A percentile compares a stretch with the other conserved stretches of the same genome.
Evolutionary conservation across 2,888 invertebrate species (phyloP).

Genomic region (Lysandra bellargus): DNA sequence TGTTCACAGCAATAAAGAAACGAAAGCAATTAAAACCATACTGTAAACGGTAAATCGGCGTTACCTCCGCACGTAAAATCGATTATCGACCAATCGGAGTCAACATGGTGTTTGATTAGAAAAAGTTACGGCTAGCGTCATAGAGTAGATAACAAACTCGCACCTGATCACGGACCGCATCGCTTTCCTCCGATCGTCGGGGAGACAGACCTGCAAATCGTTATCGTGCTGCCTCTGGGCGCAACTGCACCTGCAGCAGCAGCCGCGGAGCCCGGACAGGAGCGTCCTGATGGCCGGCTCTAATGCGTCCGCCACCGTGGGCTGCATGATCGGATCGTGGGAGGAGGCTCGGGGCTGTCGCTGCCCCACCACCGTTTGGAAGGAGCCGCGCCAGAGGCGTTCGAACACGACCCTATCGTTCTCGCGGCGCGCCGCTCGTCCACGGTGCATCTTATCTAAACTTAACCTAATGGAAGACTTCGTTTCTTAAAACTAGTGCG

Average conservation of each 20-base stretch:
- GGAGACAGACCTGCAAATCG: constrained; percentile 79
- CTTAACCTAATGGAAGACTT: constrained; percentile 75
- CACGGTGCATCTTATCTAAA: constrained; percentile 69
- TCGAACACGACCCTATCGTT: constrained; percentile 86
- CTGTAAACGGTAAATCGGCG: constrained; percentile 44
- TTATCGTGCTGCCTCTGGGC: constrained; percentile 60
- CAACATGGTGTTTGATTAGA: constrained; percentile 28
- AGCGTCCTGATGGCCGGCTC: constrained; percentile 70
- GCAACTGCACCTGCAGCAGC: constrained; percentile 75
- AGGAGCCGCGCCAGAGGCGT: constrained; percentile 85
- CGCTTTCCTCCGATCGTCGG: constrained; percentile 77
- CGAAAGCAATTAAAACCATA: constrained; percentile 41
- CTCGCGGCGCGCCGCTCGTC: constrained; percentile 72
- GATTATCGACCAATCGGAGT: constrained; percentile 39
- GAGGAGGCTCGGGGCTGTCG: constrained; percentile 68
- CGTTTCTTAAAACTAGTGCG: constrained; percentile 70
- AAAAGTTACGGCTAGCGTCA: constrained; percentile 31
- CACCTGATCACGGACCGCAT: constrained; percentile 86
- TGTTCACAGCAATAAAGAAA: constrained; percentile 43
- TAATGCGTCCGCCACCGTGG: constrained; percentile 66
- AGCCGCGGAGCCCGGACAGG: constrained; percentile 63
- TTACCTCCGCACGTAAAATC: constrained; percentile 49
- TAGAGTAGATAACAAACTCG: constrained; percentile 45
- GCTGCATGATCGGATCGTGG: constrained; percentile 55
- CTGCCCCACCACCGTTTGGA: constrained; percentile 69